A percentile compares a stretch with the other conserved stretches of the same genome.
Conservation (phyloP, 2,888 invertebrate species). For the Crocallis elinguaria region DNA sequence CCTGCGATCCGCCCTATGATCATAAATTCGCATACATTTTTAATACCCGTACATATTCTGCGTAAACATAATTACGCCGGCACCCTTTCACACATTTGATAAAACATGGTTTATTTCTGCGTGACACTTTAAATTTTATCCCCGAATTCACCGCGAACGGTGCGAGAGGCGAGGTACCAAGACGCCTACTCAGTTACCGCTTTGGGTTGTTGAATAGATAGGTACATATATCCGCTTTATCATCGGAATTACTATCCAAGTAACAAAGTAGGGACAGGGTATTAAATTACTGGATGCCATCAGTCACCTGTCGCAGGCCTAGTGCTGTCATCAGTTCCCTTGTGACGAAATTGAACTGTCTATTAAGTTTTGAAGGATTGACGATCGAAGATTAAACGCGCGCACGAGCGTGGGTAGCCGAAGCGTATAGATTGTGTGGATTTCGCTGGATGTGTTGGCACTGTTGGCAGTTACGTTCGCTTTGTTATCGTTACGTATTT, state of each 20-base stretch:
- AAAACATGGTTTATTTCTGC: conserved; percentile 35
- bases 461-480: too few relatives aligned
- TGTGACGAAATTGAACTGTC: conserved; percentile 49
- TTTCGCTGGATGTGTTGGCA: too few relatives aligned
- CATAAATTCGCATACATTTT: conserved; percentile 35
- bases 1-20: conserved; percentile 29
- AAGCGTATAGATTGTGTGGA: conserved; percentile 13
- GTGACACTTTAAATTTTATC: conserved; percentile 45
- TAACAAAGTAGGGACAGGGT: conserved; percentile 56
- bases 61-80: conserved; percentile 41
- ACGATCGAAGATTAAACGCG: conserved; percentile 14
- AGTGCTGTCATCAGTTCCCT: conserved; percentile 45
- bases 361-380: conserved; percentile 37
- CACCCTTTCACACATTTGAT: conserved; percentile 45
- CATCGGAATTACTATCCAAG: conserved; percentile 61
- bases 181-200: conserved; percentile 28
- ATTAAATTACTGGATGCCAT: conserved; percentile 58
- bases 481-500: too few relatives aligned
- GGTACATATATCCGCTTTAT: conserved; percentile 49
- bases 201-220: conserved; percentile 21
- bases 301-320: conserved; percentile 51
- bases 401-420: background rate
- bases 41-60: conserved; percentile 32
- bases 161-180: conserved; percentile 36
- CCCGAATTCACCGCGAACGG: conserved; percentile 30